These are phyloP conservation scores for Radopholus similis DNA, from an alignment of 1,140 invertebrate species.

Conservation along the genomic window DNA sequence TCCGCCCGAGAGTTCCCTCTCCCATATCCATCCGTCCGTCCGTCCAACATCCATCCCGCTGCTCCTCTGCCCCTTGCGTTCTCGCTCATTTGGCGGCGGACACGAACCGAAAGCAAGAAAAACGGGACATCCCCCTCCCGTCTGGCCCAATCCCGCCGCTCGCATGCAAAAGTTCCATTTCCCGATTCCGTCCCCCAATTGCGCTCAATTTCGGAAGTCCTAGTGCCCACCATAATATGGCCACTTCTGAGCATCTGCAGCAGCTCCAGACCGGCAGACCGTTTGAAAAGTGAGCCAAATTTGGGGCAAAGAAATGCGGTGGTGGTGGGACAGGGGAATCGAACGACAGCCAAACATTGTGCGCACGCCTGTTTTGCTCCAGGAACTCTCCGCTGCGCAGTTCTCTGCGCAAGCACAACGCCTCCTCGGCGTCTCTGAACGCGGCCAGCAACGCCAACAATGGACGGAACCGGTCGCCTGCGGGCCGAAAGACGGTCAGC, in stretches of 20 bases:
- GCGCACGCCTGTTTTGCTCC: not conserved
- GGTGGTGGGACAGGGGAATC: not conserved
- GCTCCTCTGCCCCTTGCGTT: not conserved
- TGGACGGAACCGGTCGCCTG: conserved; percentile 43
- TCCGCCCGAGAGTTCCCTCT: not conserved
- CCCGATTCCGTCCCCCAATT: not conserved
- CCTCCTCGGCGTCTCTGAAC: not conserved
- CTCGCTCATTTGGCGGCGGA: not conserved
- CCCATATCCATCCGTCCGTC: not conserved
- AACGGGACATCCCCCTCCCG: not conserved
- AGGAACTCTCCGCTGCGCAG: conserved; percentile 30
- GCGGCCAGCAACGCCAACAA: not conserved
- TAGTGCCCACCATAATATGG: not conserved
- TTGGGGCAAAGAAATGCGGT: not conserved
- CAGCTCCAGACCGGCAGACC: too few relatives aligned
- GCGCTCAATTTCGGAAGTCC: not conserved
- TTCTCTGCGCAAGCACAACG: conserved; percentile 29
- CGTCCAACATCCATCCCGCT: not conserved
- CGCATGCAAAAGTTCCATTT: not conserved
- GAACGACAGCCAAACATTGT: not conserved
- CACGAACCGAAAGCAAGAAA: not conserved
- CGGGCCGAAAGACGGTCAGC: conserved; percentile 56
- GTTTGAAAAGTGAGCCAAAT: conserved; percentile 14
- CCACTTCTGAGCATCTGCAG: conserved; percentile 5
- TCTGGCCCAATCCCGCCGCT: not conserved